These are phyloP conservation scores for Podocnemis expansa DNA, from an alignment of 2,113 vertebrate genomes.

Conservation along the genomic window DNA sequence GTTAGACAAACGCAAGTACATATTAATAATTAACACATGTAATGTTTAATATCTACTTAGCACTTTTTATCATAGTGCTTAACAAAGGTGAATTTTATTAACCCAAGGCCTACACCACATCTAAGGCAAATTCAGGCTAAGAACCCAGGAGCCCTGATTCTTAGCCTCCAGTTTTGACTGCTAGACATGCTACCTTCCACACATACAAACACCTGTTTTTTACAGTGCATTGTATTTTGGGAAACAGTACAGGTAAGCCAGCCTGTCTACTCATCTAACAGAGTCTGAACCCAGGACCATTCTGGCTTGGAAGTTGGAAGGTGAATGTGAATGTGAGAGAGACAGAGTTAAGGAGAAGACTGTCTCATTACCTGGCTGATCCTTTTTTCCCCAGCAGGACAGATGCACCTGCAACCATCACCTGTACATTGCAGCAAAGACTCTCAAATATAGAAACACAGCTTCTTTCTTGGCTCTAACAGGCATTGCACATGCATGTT, in stretches of 20 bases:
- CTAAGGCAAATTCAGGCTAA: neutral
- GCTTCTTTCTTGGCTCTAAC: neutral
- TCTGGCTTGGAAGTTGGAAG: neutral
- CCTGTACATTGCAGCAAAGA: neutral
- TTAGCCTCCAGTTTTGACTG: conserved; percentile 11
- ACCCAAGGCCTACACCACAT: neutral
- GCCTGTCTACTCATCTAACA: neutral
- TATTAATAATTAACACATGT: neutral
- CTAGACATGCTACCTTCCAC: neutral
- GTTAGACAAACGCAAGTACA: neutral
- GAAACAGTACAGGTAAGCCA: neutral
- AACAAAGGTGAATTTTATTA: neutral
- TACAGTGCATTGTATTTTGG: neutral
- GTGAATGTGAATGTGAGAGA: too few relatives aligned
- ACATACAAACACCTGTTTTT: neutral
- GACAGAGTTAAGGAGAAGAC: neutral
- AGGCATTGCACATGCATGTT: accelerated
- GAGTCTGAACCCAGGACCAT: neutral
- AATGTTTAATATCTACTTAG: neutral
- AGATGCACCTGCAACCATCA: neutral
- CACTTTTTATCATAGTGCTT: neutral
- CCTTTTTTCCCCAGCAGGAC: neutral
- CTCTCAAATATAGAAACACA: neutral
- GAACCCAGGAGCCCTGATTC: conserved; percentile 25
- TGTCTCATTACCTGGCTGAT: neutral